Evolutionary conservation across 2,113 vertebrate genomes (phyloP), one percentile per base, ranked within the genome.

Genomic region (Camelus dromedarius): DNA sequence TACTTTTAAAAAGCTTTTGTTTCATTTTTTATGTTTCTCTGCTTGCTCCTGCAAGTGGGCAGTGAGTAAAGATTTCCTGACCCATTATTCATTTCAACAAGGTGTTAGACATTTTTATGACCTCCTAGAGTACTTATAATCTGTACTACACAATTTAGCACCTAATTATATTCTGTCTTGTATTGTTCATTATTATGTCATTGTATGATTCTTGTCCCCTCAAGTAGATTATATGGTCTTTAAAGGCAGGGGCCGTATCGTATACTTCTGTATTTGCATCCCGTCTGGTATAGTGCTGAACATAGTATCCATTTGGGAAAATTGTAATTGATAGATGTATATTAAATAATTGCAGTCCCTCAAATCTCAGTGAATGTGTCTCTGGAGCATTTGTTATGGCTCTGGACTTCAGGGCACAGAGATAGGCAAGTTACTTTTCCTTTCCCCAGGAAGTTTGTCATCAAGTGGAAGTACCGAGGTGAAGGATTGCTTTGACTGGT

Each of bases 51-150:
- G 66, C 15, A 76, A 80, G 64, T 86, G 42, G 32, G 8, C 73
- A 56, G 48, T 70, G 80, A 90, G 80, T 80, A 64, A 76, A 54
- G 22, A 73, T 73, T 84, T 93, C 76, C 26, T 60, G 19, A 72
- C n/a, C 62, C 62, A 89, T 91, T 96, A 81, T 94, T 97, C 93
- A 95, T 96, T 96, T 77, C 76, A 90, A 89, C 35, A 94, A 52
- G 81, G 76, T 82, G 38, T 96, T 89, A 81, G 94, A 58, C 96
- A 91, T 88, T 95, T 97, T 97, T 94, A 97, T 97, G 92, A 73
- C 60, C 38, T 94, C 64, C 66, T 54, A 26, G 56, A 88, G 89
- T 89, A 86, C 85, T 94, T 92, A 75, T 28, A 96, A 96, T 93
- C 72, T 95, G 62, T 66, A 81, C 52, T 90, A 93, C 56, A 94